Evolutionary conservation across 2,888 invertebrate genomes (phyloP), one percentile per base, ranked within the genome.

Genomic region (Chloromyia formosa): DNA sequence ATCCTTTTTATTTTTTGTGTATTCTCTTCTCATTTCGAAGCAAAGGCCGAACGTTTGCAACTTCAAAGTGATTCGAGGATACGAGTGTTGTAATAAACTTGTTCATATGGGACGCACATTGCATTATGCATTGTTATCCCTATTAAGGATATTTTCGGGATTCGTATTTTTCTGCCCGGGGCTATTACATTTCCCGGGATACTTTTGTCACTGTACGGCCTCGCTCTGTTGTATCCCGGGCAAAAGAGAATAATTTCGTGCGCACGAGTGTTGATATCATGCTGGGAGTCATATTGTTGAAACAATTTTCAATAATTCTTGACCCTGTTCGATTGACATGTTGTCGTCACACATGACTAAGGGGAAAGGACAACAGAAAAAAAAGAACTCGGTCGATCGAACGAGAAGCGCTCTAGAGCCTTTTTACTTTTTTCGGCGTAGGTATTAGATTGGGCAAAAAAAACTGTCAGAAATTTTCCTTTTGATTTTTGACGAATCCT

Each of bases 261-360:
- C 27, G 27, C 27, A 7, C 20, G 49, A 64, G 75, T 75, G 75
- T 75, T 62, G 75, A 71, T 75, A 73, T 75, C 77, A 72, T 71
- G 77, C 77, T 77, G 77, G 4, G 77, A 77, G 71, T 75, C 75
- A 75, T 72, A 77, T 77, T 75, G 69, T 77, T 71, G 73, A 42
- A 72, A 73, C 75, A 77, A 74, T 77, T 77, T 75, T 73, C 75
- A 75, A 77, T 75, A 75, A 75, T 75, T 77, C 74, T 72, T 73
- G 72, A 74, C 74, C 76, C 76, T 74, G 71, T 56, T 73, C 40
- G 20, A 61, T 76, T 73, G 66, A 76, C 74, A 68, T 74, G 68
- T 73, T 73, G 73, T 68, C 74, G 73, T 73, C 73, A 68, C 66
- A 49, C 18, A 42, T 22, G 20, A 66, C 20, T 45, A 12, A 66